Conservation (phyloP, 2,888 invertebrate genomes). For the Kuschelorhynchus macadamiae region DNA sequence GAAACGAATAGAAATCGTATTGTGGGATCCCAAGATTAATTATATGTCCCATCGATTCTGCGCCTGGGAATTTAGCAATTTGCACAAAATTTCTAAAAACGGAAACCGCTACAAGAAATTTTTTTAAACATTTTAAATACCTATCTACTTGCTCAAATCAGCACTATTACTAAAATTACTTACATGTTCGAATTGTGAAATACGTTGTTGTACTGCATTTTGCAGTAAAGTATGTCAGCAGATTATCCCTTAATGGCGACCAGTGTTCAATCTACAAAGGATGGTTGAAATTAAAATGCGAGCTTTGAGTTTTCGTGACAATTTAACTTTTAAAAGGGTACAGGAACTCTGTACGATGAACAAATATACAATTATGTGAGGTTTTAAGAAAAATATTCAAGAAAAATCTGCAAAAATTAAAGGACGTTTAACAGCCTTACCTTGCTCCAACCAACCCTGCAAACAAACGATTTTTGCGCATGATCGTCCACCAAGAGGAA, state of each 20-base stretch:
- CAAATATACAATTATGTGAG: not conserved
- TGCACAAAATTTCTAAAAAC: not conserved
- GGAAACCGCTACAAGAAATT: slow-evolving; percentile 12
- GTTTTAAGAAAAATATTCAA: not conserved
- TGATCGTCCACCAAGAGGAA: slow-evolving; percentile 28
- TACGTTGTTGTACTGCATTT: slow-evolving; percentile 70
- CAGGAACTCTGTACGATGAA: not conserved
- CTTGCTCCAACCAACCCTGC: slow-evolving; percentile 69
- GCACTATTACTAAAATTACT: no score
- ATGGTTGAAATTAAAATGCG: slow-evolving; percentile 19
- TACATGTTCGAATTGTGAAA: slow-evolving; percentile 75
- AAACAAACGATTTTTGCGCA: slow-evolving; percentile 73
- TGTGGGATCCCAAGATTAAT: no score
- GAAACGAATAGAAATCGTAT: no score
- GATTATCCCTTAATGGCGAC: slow-evolving; percentile 56
- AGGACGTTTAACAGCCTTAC: slow-evolving; percentile 52
- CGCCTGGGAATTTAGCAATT: no score
- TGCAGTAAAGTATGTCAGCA: slow-evolving; percentile 62
- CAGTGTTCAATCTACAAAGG: slow-evolving; percentile 57
- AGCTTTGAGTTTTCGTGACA: no score
- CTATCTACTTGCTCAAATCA: no score
- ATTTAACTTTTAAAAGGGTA: not conserved
- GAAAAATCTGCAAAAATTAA: slow-evolving; percentile 38
- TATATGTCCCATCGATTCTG: no score
- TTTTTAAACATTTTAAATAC: not conserved